Evolutionary conservation across 2,888 invertebrate genomes (phyloP).

Genomic region (Sinhomidia bicolor): DNA sequence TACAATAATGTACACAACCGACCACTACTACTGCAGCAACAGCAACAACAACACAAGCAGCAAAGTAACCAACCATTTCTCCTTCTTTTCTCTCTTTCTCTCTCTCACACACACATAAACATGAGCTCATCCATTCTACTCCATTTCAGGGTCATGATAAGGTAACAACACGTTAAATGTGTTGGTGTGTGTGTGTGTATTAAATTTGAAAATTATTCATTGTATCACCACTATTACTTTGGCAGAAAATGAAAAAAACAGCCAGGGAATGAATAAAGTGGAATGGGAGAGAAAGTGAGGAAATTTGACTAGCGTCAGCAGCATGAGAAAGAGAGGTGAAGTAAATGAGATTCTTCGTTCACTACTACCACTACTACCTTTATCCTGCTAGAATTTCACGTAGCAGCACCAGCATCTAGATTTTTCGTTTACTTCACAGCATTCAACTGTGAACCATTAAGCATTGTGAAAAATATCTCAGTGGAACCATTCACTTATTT

Average conservation of each 20-base stretch:
- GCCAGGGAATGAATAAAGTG: background rate
- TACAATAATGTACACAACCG: background rate
- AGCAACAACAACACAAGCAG: no score
- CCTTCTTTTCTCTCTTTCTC: no score
- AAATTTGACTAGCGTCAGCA: background rate
- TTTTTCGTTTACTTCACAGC: constrained; percentile 30
- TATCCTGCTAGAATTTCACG: background rate
- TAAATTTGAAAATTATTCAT: constrained; percentile 65
- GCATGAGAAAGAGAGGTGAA: background rate
- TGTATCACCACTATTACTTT: constrained; percentile 20
- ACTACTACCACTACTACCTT: no score
- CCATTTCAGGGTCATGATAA: background rate
- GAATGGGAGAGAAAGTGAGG: no score
- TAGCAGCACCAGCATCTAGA: background rate
- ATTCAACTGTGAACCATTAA: constrained; percentile 60
- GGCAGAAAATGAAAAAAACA: background rate
- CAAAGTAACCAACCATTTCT: no score
- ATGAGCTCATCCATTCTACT: background rate
- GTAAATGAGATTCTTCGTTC: constrained; percentile 16
- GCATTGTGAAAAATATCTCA: constrained; percentile 57
- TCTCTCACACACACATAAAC: no score
- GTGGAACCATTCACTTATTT: constrained; percentile 54
- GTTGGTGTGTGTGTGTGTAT: background rate
- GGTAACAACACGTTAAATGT: no score
- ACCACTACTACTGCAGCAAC: background rate